Base-by-base conservation (phyloP, 2,797 vertebrate genomes). In the Myioborus miniatus region DNA sequence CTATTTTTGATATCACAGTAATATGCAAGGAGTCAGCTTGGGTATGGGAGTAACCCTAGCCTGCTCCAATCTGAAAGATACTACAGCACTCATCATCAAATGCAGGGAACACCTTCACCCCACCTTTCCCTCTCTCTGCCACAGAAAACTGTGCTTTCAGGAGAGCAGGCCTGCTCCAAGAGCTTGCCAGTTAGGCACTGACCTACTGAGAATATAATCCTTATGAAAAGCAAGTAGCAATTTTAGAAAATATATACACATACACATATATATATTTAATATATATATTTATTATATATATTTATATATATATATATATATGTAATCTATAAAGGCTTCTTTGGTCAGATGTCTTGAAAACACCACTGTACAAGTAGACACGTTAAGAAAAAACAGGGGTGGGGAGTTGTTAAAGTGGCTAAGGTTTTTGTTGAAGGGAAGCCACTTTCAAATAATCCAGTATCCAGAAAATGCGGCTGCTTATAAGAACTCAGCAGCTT, bases 81-180 rank as follows among this genome's bases (percentile, higher is more conserved):
- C 27, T 75, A 20, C 1, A 5, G 24, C 30, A 82, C 12, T 11
- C 15, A 19, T 0, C 0, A 27, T 4, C 23, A 62, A 56, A 81
- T 0, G 1, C 34, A 29, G 18, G 17, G 15, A 78, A 27, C 41
- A 78, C 22, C 29, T n/a, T 79, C 22, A 50, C 15, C 12, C 53
- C 36, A 59, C 29, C 8, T 36, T 50, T 37, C 22, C 27, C 2
- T 0, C 22, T 59, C 29, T 60, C 21, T 34, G 12, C 16, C 30
- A 58, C 0, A 0, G 34, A 65, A 80, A 58, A 27, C 7, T 1
- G 0, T 0, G 2, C 15, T 15, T 47, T 65, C 5, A 7, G 23
- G 16, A 59, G 53, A 29, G 34, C 32, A 83, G 68, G 12, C 22
- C 52, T 77, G 29, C 47, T 85, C 21, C 52, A 44, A 39, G 13